Evolutionary conservation across 2,113 vertebrate genomes (phyloP).

Genomic region (Alligator sinensis): DNA sequence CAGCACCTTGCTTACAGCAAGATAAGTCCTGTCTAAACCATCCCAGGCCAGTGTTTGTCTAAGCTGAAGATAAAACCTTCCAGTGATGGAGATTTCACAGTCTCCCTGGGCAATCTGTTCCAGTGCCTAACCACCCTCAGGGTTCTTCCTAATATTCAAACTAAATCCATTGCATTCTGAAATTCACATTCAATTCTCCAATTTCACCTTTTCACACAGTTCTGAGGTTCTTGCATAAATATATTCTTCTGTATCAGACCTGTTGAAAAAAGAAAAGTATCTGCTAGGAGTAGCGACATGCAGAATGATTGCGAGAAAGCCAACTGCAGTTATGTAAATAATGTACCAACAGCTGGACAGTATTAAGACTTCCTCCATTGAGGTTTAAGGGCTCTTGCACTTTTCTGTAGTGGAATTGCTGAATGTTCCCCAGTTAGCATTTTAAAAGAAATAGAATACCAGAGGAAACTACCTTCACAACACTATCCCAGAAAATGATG

Average conservation of each 20-base stretch:
- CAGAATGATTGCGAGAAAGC: background rate
- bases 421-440: background rate
- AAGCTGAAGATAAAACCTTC: too few relatives aligned
- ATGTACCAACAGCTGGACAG: conserved; percentile 2
- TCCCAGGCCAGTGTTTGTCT: too few relatives aligned
- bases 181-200: background rate
- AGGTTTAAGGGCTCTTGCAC: background rate
- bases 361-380: background rate
- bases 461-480: background rate
- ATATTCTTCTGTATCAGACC: background rate
- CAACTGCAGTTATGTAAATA: background rate
- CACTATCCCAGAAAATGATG: background rate
- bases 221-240: background rate
- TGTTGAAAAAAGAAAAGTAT: background rate
- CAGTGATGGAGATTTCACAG: too few relatives aligned
- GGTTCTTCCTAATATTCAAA: too few relatives aligned
- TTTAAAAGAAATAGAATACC: background rate
- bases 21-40: too few relatives aligned
- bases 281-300: background rate
- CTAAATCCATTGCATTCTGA: background rate
- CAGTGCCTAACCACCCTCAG: too few relatives aligned
- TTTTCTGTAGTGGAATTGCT: background rate
- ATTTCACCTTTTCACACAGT: background rate
- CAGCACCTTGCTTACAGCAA: too few relatives aligned
- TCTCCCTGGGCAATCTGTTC: too few relatives aligned